Evolutionary conservation across 2,888 invertebrate genomes (phyloP).

Genomic region (Pseudococcus viburni): DNA sequence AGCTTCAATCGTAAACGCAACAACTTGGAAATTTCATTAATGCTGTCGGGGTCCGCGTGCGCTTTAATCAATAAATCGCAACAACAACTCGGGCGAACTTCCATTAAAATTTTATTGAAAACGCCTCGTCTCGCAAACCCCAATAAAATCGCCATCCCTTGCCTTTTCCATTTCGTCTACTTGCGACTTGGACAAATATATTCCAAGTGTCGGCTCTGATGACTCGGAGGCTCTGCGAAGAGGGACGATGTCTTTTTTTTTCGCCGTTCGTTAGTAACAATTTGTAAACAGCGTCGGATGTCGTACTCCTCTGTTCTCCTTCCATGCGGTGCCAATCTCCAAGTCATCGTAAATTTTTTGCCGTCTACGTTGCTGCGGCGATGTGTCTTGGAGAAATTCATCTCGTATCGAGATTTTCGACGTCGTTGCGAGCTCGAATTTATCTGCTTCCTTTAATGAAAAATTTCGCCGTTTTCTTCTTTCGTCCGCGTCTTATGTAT

Average conservation of each 20-base stretch:
- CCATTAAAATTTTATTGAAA: slow-evolving; percentile 16
- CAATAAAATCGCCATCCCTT: not conserved
- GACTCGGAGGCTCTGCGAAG: not conserved
- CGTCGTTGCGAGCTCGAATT: not conserved
- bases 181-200: not conserved
- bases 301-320: not conserved
- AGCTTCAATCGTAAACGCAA: slow-evolving; percentile 36
- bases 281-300: slow-evolving; percentile 3
- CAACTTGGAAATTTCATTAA: slow-evolving; percentile 43
- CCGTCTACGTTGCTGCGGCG: not conserved
- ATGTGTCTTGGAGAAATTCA: not conserved
- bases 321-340: not conserved
- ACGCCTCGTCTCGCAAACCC: not conserved
- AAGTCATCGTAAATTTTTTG: not conserved
- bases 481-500: not conserved
- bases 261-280: slow-evolving; percentile 4
- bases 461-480: not conserved
- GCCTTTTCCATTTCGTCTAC: not conserved
- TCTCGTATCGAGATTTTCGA: not conserved
- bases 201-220: not conserved
- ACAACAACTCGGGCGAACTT: not conserved
- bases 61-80: slow-evolving; percentile 34
- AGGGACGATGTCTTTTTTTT: not conserved
- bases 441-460: not conserved
- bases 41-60: slow-evolving; percentile 2